These are phyloP conservation scores for Taenioides sp. DNA, from an alignment of 2,797 vertebrate species.

Conservation along the genomic window DNA sequence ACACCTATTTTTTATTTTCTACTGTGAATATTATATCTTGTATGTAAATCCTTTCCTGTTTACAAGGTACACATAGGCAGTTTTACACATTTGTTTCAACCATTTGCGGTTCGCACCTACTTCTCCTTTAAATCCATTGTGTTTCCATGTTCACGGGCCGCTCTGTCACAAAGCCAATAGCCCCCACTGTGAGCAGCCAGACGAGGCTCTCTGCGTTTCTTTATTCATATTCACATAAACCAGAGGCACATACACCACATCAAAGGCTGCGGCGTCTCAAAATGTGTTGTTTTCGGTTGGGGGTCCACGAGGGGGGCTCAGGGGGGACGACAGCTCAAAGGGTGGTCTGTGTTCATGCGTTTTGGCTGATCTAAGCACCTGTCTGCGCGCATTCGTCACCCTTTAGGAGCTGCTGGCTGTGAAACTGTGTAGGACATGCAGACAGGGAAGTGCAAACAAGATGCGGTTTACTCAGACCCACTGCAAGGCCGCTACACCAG, in stretches of 20 bases:
- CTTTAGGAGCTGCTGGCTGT: constrained; percentile 39
- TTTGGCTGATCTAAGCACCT: constrained; percentile 64
- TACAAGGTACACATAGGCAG: not conserved
- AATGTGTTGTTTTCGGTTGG: constrained; percentile 49
- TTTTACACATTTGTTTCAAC: constrained; percentile 2
- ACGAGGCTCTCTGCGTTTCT: constrained; percentile 39
- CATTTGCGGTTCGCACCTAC: constrained; percentile 8
- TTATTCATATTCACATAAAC: constrained; percentile 68
- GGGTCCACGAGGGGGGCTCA: constrained; percentile 4
- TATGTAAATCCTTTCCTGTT: not conserved
- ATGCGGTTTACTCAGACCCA: constrained; percentile 51
- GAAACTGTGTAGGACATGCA: constrained; percentile 26
- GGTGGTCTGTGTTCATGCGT: constrained; percentile 47
- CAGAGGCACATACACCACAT: constrained; percentile 63
- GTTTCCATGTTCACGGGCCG: constrained; percentile 28
- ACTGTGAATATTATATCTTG: not conserved
- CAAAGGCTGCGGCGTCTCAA: constrained; percentile 50
- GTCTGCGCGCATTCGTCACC: constrained; percentile 55
- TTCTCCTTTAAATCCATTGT: constrained; percentile 7
- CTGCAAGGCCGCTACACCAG: constrained; percentile 43
- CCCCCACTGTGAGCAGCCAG: constrained; percentile 45
- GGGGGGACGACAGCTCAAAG: constrained; percentile 32
- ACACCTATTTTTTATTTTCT: not conserved
- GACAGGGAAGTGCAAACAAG: constrained; percentile 40
- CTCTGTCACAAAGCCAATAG: constrained; percentile 30